Evolutionary conservation across 2,888 invertebrate genomes (phyloP), one percentile per base, ranked within the genome.

Genomic region (Sipha maydis): DNA sequence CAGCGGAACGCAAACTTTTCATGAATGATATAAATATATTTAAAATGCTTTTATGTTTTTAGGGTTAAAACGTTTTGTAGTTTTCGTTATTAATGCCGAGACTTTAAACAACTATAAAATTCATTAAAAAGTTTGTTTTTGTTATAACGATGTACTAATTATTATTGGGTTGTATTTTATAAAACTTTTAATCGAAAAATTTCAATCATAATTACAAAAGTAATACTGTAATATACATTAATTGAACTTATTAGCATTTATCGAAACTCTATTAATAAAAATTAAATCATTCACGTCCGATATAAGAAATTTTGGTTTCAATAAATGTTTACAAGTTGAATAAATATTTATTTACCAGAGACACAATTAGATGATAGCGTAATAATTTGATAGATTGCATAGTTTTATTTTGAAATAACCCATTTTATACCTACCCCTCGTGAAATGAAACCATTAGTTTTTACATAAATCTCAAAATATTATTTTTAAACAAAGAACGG

Each of bases 381-480:
- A 61, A 61, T 61, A 61, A 9, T 9, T 9, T 71, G 71, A 82
- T 82, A 69, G 71, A 82, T 48, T 69, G 31, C 31, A 31, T n/a
- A 11, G n/a, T n/a, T 48, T 11, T 48, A 48, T 48, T 48, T 48
- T 48, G 14, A 48, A 48, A 61, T 25, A 5, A 25, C 41, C 41
- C 25, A 25, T 11, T 31, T 8, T 19, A 21, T 25, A 41, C 69
- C 21, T 17, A 17, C 83, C 19, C 21, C n/a, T 34, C 73, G 11
- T 21, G 31, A 85, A 77, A 77, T 31, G 67, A 77, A 85, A 85
- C 67, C 85, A 77, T 85, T 85, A 85, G 34, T 85, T 77, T 85
- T 67, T 77, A 67, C 85, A 77, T 67, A 67, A 77, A 67, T 85
- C 85, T 77, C 67, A 25, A 77, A 76, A 48, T 67, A 77, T 67